Percentiles rank a stretch among this genome's conserved stretches.
phyloP scores from a whole-genome alignment of 2,113 vertebrate species.

The Apaloderma vittatum region DNA sequence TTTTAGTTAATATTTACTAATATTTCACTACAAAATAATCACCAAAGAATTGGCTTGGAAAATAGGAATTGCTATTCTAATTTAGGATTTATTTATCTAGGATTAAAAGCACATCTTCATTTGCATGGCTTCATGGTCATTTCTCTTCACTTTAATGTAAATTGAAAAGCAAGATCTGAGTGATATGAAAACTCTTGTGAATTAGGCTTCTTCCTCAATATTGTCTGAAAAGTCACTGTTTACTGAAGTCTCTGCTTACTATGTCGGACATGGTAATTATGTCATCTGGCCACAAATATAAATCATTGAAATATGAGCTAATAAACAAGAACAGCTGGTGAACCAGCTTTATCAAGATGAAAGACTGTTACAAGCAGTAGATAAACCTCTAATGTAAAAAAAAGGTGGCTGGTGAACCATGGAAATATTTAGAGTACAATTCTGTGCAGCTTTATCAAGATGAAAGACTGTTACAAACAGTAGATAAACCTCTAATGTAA shows the following conservation, averaged over 20 bases:
- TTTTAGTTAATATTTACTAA: not conserved
- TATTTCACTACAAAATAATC: not conserved
- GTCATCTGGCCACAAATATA: not conserved
- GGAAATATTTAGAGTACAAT: not conserved
- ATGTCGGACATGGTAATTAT: not conserved
- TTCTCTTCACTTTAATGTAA: not conserved
- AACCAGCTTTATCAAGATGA: not conserved
- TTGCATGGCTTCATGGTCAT: not conserved
- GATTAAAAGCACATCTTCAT: not conserved
- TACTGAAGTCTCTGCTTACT: not conserved
- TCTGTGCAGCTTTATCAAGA: not conserved
- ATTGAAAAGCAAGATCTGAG: not conserved
- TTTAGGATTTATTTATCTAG: not conserved
- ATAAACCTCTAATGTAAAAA: not conserved
- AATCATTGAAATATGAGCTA: not conserved
- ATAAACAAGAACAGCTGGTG: not conserved
- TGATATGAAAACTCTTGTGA: accelerated
- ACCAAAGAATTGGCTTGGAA: not conserved
- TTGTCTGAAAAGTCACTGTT: not conserved
- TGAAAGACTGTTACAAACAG: not conserved
- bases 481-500: not conserved
- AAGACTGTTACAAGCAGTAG: not conserved
- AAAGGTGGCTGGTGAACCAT: not conserved
- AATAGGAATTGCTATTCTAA: not conserved
- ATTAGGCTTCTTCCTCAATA: not conserved